Conservation (phyloP, 64 coral and sea anemone genomes). For the Montipora cactus region DNA sequence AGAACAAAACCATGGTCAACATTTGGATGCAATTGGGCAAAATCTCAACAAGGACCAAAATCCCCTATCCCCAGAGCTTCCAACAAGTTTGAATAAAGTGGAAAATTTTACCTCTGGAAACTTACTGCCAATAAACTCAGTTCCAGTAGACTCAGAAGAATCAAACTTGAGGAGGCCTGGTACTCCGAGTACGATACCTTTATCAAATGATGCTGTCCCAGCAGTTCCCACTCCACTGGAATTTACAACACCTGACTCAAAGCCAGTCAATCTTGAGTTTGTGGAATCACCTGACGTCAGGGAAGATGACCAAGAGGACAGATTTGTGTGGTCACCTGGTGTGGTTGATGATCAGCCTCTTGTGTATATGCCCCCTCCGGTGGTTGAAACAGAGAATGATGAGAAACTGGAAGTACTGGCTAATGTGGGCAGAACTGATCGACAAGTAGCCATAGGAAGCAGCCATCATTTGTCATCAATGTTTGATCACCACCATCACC, state of each 20-base stretch:
- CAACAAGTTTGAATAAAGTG: conserved; percentile 8
- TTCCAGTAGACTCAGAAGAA: neutral
- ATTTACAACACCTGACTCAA: neutral
- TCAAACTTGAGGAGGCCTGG: neutral
- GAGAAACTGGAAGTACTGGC: conserved; percentile 38
- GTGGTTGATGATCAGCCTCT: conserved; percentile 34
- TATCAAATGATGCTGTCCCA: neutral
- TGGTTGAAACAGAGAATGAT: conserved; percentile 35
- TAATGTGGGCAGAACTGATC: conserved; percentile 29
- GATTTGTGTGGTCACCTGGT: conserved; percentile 45
- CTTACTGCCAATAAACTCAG: neutral
- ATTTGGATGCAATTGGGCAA: neutral
- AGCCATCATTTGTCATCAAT: conserved; percentile 37
- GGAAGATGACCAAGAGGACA: neutral
- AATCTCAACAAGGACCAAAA: neutral
- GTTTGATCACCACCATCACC: conserved; percentile 36
- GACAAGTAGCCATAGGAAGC: conserved; percentile 10
- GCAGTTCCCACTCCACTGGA: neutral
- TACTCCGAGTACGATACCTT: neutral
- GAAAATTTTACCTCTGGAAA: neutral
- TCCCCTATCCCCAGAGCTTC: neutral
- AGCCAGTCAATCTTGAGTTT: neutral
- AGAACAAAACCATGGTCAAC: conserved; percentile 1
- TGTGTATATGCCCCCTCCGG: conserved; percentile 37
- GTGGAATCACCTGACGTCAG: neutral